These are phyloP conservation scores for Paragorgia papillata DNA, from an alignment of 92 coral and sea anemone genomes.

Conservation along the genomic window DNA sequence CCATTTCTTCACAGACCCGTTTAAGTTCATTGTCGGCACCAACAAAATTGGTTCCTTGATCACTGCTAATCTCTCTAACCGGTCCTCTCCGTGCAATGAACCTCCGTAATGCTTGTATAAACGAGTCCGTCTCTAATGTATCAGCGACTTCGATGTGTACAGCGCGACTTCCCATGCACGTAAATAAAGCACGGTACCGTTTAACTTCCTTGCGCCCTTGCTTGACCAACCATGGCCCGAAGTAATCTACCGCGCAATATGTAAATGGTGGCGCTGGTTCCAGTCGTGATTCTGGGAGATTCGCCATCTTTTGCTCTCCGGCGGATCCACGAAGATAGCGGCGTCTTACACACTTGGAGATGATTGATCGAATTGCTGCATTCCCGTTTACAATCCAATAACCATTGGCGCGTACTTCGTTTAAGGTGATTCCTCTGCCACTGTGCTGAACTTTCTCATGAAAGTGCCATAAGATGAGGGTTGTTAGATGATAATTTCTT, in stretches of 20 bases:
- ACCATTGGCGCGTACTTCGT: background rate
- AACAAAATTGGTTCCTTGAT: constrained; percentile 20
- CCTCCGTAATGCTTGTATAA: constrained; percentile 1
- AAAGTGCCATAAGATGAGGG: constrained; percentile 14
- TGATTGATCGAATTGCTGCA: background rate
- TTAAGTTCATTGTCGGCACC: background rate
- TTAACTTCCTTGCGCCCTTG: background rate
- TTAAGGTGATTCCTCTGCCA: constrained; percentile 1
- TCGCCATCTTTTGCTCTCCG: constrained; percentile 2
- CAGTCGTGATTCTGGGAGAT: constrained; percentile 3
- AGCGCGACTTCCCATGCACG: constrained; percentile 1
- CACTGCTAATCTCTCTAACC: background rate
- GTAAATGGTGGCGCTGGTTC: constrained; percentile 18
- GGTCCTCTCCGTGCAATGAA: constrained; percentile 14
- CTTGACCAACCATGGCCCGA: background rate
- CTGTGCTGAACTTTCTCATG: constrained; percentile 19
- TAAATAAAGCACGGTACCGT: background rate
- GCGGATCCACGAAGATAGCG: background rate
- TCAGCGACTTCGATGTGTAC: background rate
- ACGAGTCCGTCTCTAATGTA: background rate
- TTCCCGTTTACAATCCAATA: constrained; percentile 4
- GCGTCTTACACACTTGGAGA: too few species aligned
- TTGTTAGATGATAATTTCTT: background rate
- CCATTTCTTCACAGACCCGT: constrained; percentile 1
- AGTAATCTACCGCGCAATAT: constrained; percentile 22